These are phyloP conservation scores for Nibea albiflora DNA, from an alignment of 2,113 vertebrate species.

Conservation along the genomic window DNA sequence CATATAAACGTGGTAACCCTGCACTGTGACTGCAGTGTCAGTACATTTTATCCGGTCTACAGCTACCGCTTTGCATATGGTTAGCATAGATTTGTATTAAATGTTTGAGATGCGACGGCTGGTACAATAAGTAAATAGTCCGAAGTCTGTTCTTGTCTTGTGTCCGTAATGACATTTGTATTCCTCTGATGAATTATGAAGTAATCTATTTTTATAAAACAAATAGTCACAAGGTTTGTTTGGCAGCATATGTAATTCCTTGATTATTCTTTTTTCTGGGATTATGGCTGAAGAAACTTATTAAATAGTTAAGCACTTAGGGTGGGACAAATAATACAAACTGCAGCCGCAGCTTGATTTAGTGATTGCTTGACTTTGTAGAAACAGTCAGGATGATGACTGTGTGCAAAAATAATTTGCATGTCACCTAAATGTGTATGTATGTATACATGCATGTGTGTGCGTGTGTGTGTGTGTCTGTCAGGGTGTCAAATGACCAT, in stretches of 20 bases:
- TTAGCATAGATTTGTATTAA: conserved; percentile 44
- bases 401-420: conserved; percentile 29
- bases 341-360: conserved; percentile 24
- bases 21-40: conserved; percentile 25
- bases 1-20: conserved; percentile 1
- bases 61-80: conserved; percentile 34
- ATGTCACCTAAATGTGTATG: neutral
- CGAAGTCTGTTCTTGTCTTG: conserved; percentile 22
- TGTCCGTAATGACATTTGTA: conserved; percentile 41
- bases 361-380: neutral
- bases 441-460: neutral
- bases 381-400: neutral
- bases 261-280: conserved; percentile 41
- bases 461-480: conserved; percentile 3
- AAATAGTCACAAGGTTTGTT: conserved; percentile 18
- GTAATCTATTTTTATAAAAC: conserved; percentile 16
- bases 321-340: conserved; percentile 47
- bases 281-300: conserved; percentile 46
- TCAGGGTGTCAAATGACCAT: too few relatives aligned
- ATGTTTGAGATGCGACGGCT: conserved; percentile 43
- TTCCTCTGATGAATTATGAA: conserved; percentile 58
- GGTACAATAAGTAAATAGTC: conserved; percentile 33
- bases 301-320: conserved; percentile 58
- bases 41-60: conserved; percentile 32
- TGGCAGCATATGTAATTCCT: conserved; percentile 18